Evolutionary conservation across 2,113 vertebrate genomes (phyloP).

Genomic region (Melanerpes aurifrons): DNA sequence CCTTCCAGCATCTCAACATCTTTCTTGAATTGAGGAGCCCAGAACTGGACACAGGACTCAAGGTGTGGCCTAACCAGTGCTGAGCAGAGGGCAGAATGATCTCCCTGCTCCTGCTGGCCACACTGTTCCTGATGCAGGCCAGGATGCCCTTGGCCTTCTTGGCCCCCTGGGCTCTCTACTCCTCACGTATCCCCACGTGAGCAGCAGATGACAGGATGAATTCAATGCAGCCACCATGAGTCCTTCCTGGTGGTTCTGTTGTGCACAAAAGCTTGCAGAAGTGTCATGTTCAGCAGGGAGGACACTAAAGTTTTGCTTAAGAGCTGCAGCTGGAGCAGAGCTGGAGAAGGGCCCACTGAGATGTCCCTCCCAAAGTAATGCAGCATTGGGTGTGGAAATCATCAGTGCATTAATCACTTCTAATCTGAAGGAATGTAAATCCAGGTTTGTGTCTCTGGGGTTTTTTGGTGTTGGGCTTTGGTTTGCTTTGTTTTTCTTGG

Average conservation of each 20-base stretch:
- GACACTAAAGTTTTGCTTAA: neutral
- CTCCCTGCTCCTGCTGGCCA: no score
- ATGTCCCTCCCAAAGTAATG: neutral
- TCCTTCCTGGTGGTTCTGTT: neutral
- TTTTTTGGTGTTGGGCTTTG: no score
- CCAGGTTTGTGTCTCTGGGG: neutral
- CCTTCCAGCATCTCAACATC: no score
- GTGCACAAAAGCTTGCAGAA: neutral
- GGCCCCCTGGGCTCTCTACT: no score
- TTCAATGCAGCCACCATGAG: neutral
- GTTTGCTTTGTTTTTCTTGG: no score
- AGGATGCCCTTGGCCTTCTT: no score
- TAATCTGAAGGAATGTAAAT: neutral
- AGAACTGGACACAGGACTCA: no score
- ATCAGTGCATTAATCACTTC: neutral
- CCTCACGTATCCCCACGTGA: neutral
- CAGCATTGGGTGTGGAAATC: neutral
- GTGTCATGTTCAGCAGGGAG: neutral
- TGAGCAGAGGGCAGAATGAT: no score
- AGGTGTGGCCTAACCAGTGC: no score
- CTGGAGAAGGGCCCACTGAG: neutral
- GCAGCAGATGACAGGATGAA: neutral
- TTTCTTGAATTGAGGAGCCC: no score
- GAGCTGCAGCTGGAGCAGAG: neutral
- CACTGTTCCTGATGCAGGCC: no score